These are phyloP conservation scores for Cerastis rubricosa DNA, from an alignment of 2,888 invertebrate genomes.

Conservation along the genomic window DNA sequence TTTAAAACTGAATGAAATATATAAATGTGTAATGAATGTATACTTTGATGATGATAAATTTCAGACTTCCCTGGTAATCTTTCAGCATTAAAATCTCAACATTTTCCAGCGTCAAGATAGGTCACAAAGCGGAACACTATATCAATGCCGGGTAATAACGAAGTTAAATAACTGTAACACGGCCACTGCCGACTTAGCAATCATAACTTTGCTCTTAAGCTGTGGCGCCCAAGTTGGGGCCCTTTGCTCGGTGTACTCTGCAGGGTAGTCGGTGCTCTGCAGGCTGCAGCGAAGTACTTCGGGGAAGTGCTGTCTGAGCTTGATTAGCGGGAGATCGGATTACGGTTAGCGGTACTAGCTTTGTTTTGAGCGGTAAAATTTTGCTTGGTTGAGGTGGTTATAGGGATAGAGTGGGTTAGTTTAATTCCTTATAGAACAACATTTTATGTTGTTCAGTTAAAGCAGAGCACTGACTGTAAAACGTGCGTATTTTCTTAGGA, in stretches of 20 bases:
- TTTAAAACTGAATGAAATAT: neutral
- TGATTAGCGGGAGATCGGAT: constrained; percentile 53
- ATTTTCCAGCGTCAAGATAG: constrained; percentile 28
- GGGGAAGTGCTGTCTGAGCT: constrained; percentile 42
- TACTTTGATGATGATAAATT: neutral
- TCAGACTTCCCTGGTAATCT: neutral
- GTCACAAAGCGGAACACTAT: constrained; percentile 59
- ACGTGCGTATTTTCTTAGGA: neutral
- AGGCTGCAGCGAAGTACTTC: constrained; percentile 22
- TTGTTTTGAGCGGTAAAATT: constrained; percentile 10
- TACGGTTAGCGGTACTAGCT: constrained; percentile 36
- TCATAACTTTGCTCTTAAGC: constrained; percentile 71
- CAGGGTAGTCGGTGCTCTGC: constrained; percentile 27
- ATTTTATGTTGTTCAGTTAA: neutral
- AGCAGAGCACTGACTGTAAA: neutral
- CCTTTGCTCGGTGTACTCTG: constrained; percentile 33
- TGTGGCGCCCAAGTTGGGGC: constrained; percentile 51
- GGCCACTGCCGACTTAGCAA: constrained; percentile 57
- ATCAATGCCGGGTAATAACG: constrained; percentile 63
- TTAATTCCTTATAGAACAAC: neutral
- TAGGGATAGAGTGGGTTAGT: neutral
- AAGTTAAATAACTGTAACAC: constrained; percentile 60
- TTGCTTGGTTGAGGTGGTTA: neutral
- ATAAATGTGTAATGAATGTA: no score
- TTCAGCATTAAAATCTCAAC: constrained; percentile 2